Conservation (phyloP, 1,140 invertebrate genomes). For the Drosophila virilis region DNA sequence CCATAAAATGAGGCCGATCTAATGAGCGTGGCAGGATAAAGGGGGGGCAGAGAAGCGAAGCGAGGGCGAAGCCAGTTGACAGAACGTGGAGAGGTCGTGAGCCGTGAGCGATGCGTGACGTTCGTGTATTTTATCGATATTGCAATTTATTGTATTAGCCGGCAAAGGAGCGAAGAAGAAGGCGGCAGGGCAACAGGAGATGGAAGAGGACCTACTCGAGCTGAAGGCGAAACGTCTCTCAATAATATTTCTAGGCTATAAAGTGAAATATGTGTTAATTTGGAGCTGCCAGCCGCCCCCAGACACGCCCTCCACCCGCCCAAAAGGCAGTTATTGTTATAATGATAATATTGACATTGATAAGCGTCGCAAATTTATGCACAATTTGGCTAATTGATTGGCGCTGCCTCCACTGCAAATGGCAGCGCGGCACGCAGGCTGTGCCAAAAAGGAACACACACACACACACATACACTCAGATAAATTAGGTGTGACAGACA, state of each 20-base stretch:
- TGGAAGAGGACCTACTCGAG: constrained; percentile 12
- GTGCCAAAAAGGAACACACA: constrained; percentile 11
- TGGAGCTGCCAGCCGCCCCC: constrained; percentile 31
- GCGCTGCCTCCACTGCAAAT: constrained; percentile 56
- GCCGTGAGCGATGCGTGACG: constrained; percentile 68
- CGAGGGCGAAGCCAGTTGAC: background rate
- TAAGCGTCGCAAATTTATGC: constrained; percentile 82
- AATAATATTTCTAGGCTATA: constrained; percentile 76
- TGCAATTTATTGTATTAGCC: constrained; percentile 80
- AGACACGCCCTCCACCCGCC: constrained; percentile 43
- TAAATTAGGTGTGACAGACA: background rate
- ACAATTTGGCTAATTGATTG: constrained; percentile 83
- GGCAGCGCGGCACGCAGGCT: constrained; percentile 56
- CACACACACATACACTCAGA: background rate
- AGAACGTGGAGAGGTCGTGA: constrained; percentile 32
- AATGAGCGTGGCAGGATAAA: constrained; percentile 24
- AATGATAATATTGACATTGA: constrained; percentile 83
- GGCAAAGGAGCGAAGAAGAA: constrained; percentile 11
- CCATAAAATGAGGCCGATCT: constrained; percentile 53
- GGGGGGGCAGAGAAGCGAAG: background rate
- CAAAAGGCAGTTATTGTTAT: constrained; percentile 66
- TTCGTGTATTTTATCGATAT: constrained; percentile 83
- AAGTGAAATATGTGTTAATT: constrained; percentile 83
- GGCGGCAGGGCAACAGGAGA: background rate
- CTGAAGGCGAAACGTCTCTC: constrained; percentile 31